Base-by-base conservation (phyloP, 2,797 vertebrate genomes). In the Choloepus didactylus region DNA sequence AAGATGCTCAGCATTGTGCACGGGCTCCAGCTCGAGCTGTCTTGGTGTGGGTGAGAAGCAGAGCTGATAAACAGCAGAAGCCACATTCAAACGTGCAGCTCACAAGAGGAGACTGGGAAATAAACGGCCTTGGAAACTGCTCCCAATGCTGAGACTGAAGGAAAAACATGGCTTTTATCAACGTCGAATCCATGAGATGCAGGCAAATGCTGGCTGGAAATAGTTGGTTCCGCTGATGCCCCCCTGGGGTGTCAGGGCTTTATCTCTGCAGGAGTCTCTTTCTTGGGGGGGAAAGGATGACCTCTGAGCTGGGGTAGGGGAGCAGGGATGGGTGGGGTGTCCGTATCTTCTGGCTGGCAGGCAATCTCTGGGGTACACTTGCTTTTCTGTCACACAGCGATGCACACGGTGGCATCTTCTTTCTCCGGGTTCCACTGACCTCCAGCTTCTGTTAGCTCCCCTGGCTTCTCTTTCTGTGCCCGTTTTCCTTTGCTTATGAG, bases 61-160 rank as follows among this genome's bases (percentile, higher is more conserved):
- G 0, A 2, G 59, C 9, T 16, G 38, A 3, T 0, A 10, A 2
- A 14, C 14, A 2, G 3, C 31, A 1, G 0, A 27, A 31, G 49
- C 27, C 23, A 0, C 0, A 4, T 85, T 80, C 79, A 29, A 8
- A 4, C 0, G 1, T 0, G n/a, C 8, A 11, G 1, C 0, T 31
- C 54, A 21, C 15, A 1, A 19, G 59, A 3, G 69, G 56, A 60
- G 10, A 7, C 16, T 10, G 16, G 59, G 70, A 54, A 41, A 25
- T 29, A 9, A 6, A 15, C 0, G 19, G 76, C 6, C 0, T 1
- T 25, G 46, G 79, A 49, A 29, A 41, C 3, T 27, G 35, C 25
- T 23, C 44, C 19, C 56, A 19, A 16, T 0, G 23, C 11, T 25
- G 9, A 23, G 56, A 21, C 56, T 1, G 80, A n/a, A 14, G 59